phyloP scores from a whole-genome alignment of 2,888 invertebrate species.

The Epistrophe eligans region DNA sequence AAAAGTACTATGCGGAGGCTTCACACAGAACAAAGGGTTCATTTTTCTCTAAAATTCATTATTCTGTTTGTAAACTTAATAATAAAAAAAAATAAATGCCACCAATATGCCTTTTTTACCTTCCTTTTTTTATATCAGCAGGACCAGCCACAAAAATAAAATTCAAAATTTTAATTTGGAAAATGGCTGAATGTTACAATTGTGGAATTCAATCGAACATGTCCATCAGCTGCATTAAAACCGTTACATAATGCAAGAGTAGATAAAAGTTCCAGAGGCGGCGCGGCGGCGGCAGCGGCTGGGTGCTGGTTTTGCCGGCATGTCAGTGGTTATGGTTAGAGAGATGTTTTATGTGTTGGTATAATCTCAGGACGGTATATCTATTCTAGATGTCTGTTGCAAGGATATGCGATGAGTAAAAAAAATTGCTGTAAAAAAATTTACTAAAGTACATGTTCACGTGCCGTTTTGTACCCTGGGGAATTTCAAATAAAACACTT shows the following conservation, averaged over 20 bases:
- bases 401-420: constrained; percentile 52
- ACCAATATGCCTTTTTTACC: constrained; percentile 3
- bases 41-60: constrained; percentile 40
- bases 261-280: constrained; percentile 3
- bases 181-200: constrained; percentile 58
- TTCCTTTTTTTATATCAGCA: neutral
- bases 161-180: constrained; percentile 59
- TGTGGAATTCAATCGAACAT: constrained; percentile 52
- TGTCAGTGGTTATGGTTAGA: constrained; percentile 19
- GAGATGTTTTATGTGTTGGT: constrained; percentile 32
- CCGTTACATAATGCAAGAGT: constrained; percentile 43
- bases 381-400: constrained; percentile 36
- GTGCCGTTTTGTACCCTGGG: constrained; percentile 55
- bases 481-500: constrained; percentile 46
- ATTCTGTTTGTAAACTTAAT: constrained; percentile 52
- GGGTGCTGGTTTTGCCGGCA: neutral
- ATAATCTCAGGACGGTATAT: constrained; percentile 25
- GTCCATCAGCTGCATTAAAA: constrained; percentile 61
- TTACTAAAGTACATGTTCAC: constrained; percentile 53
- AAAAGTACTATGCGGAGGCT: constrained; percentile 4
- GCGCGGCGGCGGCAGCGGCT: neutral
- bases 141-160: constrained; percentile 24
- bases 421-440: constrained; percentile 57
- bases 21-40: constrained; percentile 33
- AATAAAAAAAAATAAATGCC: constrained; percentile 3